Base-by-base conservation (phyloP, 1,140 invertebrate species). In the Papilio aristodemus region DNA sequence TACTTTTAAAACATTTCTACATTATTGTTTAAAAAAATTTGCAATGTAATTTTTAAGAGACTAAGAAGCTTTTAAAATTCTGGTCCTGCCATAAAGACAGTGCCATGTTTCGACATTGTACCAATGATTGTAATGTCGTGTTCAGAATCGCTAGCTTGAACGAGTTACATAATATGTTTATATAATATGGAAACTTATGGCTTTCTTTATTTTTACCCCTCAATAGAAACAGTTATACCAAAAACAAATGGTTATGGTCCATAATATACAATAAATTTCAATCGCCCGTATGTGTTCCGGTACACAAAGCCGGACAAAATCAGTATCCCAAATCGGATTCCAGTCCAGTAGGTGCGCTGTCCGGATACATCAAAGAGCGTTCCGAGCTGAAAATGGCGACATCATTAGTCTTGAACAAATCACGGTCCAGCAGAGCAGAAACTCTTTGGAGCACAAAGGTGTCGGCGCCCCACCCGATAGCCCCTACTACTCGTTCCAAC, bases 321-420 rank as follows among this genome's bases (percentile, higher is more conserved):
- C 62, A 41, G 38, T 41, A 46, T 64, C 62, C 62, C 19, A 41
- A 46, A 64, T 64, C 62, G 25, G 39, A 43, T 38, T 19, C 59
- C 62, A 39, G 11, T 64, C 62, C 39, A 64, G 41, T 64, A 46
- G 62, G 19, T 46, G 14, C 38, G 62, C 62, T 46, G 62, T 64
- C 59, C 59, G 32, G 59, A 43, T 41, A 64, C 62, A 63, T 69
- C 64, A 71, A 72, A 72, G 50, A 71, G 62, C 62, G 62, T 64
- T 46, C 17, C 38, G 63, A 77, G 66, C 78, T 76, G 76, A 74
- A 80, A 79, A 80, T 76, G 73, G 78, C 71, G 76, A 76, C 79
- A 86, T 86, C 84, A 86, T 86, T 88, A 88, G 83, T 81, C 77
- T 80, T 76, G 78, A 78, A 78, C 80, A 78, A 84, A 84, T 85